Percentiles rank a stretch among this genome's conserved stretches.
Evolutionary conservation across 1,140 invertebrate species (phyloP).

Genomic region (Grapholita molesta): DNA sequence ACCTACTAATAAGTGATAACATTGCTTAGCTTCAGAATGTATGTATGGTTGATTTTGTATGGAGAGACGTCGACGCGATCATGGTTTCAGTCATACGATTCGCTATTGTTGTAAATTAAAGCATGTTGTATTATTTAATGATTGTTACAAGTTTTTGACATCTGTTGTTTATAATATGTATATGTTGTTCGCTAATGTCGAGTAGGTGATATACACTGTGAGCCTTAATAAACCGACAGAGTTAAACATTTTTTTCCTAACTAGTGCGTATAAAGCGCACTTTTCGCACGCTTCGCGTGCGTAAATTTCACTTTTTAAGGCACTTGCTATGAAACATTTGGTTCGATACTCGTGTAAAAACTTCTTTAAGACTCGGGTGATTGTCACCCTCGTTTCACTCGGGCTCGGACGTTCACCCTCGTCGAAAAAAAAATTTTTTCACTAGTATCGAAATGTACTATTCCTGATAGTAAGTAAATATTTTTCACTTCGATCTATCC

Average conservation of each 20-base stretch:
- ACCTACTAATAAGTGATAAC: neutral
- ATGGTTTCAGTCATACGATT: constrained; percentile 29
- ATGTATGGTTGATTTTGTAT: constrained; percentile 23
- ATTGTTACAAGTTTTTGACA: constrained; percentile 36
- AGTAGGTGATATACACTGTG: constrained; percentile 23
- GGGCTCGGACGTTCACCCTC: no score
- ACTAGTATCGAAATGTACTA: no score
- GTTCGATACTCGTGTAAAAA: no score
- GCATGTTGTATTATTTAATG: constrained; percentile 38
- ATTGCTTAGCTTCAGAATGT: constrained; percentile 8
- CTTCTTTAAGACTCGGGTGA: no score
- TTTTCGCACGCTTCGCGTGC: no score
- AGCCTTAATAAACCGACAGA: neutral
- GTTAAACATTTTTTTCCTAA: neutral
- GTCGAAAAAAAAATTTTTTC: no score
- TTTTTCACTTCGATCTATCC: no score
- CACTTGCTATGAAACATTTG: no score
- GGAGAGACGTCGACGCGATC: neutral
- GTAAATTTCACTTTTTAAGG: no score
- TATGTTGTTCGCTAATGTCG: constrained; percentile 47
- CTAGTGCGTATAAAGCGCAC: no score
- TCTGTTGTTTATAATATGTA: constrained; percentile 35
- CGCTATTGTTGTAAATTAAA: constrained; percentile 26
- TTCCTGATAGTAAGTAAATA: no score
- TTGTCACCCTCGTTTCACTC: no score